Evolutionary conservation across 2,113 vertebrate species (phyloP).

Genomic region (Clarias macrocephalus): DNA sequence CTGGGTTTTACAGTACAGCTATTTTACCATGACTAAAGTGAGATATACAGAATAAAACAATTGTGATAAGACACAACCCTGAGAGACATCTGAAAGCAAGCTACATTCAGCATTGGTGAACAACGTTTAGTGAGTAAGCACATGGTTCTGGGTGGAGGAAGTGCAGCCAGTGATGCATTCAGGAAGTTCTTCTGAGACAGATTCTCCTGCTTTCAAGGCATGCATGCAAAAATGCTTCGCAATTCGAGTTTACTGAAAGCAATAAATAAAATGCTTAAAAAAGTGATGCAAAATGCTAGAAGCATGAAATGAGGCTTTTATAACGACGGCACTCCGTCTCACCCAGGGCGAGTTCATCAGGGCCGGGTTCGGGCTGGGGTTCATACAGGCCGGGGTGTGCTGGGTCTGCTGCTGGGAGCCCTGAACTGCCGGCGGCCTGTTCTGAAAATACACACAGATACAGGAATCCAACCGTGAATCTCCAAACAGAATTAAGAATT

Average conservation of each 20-base stretch:
- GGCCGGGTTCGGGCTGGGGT: conserved; percentile 63
- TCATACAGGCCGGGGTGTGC: conserved; percentile 68
- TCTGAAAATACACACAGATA: conserved; percentile 70
- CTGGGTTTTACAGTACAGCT: background rate
- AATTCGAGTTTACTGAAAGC: background rate
- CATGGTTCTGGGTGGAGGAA: background rate
- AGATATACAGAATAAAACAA: background rate
- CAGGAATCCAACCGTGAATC: conserved; percentile 54
- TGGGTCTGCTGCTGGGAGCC: conserved; percentile 66
- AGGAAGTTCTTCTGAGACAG: background rate
- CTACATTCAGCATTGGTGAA: background rate
- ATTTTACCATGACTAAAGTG: background rate
- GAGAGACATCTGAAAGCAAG: background rate
- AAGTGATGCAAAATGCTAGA: background rate
- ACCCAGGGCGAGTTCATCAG: conserved; percentile 77
- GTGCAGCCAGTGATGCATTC: background rate
- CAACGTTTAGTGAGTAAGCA: background rate
- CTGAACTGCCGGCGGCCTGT: conserved; percentile 74
- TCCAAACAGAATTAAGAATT: conserved; percentile 2
- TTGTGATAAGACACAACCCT: background rate
- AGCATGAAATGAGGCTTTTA: conserved; percentile 34
- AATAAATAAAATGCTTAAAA: background rate
- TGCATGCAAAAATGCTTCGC: background rate
- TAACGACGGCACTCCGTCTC: conserved; percentile 57
- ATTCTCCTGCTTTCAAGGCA: background rate